These are phyloP conservation scores for Aurelia aurita complex sp. Pacific DNA, from an alignment of 30 jellyfish, hydroid and myxozoan genomes.

Conservation along the genomic window DNA sequence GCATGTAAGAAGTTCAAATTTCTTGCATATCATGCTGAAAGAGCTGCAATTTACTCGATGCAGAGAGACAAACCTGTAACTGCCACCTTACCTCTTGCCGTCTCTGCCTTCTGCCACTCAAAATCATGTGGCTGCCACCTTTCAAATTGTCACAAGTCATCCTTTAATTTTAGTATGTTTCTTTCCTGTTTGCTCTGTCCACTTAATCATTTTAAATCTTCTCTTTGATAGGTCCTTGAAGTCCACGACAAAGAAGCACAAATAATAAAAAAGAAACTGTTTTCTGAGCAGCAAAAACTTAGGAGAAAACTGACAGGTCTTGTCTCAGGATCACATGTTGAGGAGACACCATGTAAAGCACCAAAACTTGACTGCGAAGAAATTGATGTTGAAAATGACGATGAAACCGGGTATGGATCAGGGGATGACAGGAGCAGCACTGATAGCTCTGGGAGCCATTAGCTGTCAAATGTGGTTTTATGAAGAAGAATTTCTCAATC, in stretches of 20 bases:
- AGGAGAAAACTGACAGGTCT: conserved; percentile 68
- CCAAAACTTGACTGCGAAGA: conserved; percentile 69
- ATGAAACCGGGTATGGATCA: conserved; percentile 96
- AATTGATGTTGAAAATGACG: conserved; percentile 94
- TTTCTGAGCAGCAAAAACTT: conserved; percentile 84
- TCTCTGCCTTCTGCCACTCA: too few species aligned
- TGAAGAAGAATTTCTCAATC: conserved; percentile 1
- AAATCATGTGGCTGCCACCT: too few species aligned
- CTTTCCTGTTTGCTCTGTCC: too few species aligned
- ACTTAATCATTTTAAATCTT: too few species aligned
- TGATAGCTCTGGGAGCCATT: conserved; percentile 74
- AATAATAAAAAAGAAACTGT: conserved; percentile 66
- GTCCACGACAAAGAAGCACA: conserved; percentile 94
- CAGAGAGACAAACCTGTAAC: too few species aligned
- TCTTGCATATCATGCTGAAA: too few species aligned
- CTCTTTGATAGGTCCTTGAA: conserved; percentile 75
- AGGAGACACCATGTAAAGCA: conserved; percentile 59
- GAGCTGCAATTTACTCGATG: too few species aligned
- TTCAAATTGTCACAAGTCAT: too few species aligned
- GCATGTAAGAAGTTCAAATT: too few species aligned
- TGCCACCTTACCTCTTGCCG: too few species aligned
- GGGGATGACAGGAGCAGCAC: conserved; percentile 93
- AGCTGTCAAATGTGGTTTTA: conserved; percentile 10
- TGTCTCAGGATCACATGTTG: conserved; percentile 55
- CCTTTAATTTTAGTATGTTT: too few species aligned